Conservation (phyloP, 2,888 invertebrate genomes). For the Amphipyra berbera region DNA sequence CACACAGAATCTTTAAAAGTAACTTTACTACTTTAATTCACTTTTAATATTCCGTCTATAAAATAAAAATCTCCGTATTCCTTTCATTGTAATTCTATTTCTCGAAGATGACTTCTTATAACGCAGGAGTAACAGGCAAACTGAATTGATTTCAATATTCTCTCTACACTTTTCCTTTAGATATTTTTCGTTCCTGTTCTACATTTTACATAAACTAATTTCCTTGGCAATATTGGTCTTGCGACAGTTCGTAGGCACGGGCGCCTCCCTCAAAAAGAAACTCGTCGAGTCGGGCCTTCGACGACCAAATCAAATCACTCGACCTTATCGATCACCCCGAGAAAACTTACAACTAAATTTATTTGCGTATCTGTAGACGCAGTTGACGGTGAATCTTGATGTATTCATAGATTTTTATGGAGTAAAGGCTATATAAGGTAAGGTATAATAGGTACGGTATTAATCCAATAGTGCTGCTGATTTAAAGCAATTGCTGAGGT, state of each 20-base stretch:
- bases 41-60: conserved; percentile 44
- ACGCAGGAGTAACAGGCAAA: conserved; percentile 76
- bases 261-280: conserved; percentile 84
- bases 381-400: conserved; percentile 38
- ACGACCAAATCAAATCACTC: conserved; percentile 88
- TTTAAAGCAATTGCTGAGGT: conserved; percentile 88
- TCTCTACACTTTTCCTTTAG: conserved; percentile 81
- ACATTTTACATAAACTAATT: conserved; percentile 90
- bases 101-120: conserved; percentile 72
- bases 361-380: conserved; percentile 73
- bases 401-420: conserved; percentile 46
- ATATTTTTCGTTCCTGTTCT: conserved; percentile 88
- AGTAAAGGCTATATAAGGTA: conserved; percentile 40
- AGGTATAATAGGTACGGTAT: conserved; percentile 72
- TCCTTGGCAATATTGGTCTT: conserved; percentile 89
- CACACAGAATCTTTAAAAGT: conserved; percentile 19
- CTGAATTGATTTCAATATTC: conserved; percentile 85
- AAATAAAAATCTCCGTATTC: conserved; percentile 55
- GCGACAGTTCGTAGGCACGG: conserved; percentile 87
- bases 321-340: conserved; percentile 85
- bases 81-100: conserved; percentile 72
- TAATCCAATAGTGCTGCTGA: conserved; percentile 86
- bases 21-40: conserved; percentile 29
- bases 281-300: conserved; percentile 80
- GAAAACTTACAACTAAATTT: conserved; percentile 85